phyloP scores from a whole-genome alignment of 2,113 vertebrate genomes.

The Thamnaconus septentrionalis region DNA sequence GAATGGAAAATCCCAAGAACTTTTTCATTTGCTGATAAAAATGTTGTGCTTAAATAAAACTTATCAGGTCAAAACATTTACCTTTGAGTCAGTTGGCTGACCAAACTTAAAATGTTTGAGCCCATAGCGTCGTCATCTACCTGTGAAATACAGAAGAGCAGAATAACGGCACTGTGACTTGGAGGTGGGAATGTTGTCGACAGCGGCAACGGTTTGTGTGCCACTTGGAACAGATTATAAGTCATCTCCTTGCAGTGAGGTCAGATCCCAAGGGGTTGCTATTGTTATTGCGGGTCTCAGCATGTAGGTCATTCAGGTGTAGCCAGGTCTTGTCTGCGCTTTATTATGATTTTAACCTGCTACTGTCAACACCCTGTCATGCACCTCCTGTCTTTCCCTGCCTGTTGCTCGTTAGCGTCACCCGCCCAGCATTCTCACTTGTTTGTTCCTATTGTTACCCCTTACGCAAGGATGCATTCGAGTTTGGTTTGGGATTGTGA shows the following conservation, averaged over 20 bases:
- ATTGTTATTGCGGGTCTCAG: constrained; percentile 46
- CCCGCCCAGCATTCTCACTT: constrained; percentile 9
- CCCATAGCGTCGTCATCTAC: no score
- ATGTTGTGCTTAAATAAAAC: no score
- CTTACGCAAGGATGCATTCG: constrained; percentile 9
- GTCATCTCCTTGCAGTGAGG: constrained; percentile 39
- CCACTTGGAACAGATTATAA: constrained; percentile 11
- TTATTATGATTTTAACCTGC: constrained; percentile 14
- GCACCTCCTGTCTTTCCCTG: constrained; percentile 17
- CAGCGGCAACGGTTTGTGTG: constrained; percentile 7
- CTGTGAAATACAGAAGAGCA: no score
- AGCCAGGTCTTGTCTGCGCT: constrained; percentile 9
- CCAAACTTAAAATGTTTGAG: no score
- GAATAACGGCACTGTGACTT: no score
- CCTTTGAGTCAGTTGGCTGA: no score
- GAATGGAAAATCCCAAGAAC: background rate
- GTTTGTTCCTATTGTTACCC: constrained; percentile 27
- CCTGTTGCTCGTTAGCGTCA: constrained; percentile 38
- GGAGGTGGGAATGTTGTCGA: no score
- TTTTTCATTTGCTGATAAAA: no score
- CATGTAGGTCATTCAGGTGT: constrained; percentile 50
- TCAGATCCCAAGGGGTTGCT: constrained; percentile 40
- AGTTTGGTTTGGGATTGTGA: constrained; percentile 22
- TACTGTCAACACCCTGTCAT: constrained; percentile 39
- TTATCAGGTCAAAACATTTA: no score